A percentile compares a stretch with the other conserved stretches of the same genome.
phyloP scores from a whole-genome alignment of 2,113 vertebrate species.

The Cranoglanis bouderius region DNA sequence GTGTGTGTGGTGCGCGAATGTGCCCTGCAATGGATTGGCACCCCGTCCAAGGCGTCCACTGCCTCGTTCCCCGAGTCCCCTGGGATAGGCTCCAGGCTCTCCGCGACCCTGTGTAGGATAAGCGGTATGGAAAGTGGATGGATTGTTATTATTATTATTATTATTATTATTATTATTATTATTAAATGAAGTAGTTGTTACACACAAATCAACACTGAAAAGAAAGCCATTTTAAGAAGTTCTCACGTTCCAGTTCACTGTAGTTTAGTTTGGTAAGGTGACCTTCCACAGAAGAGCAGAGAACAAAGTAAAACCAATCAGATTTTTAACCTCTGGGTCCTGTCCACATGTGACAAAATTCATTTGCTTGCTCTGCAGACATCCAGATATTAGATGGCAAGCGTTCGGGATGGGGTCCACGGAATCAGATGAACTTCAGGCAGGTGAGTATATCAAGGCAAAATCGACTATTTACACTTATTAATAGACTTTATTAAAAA shows the following conservation, averaged over 20 bases:
- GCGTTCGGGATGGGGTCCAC: background rate
- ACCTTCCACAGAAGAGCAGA: background rate
- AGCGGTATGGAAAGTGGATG: too few relatives aligned
- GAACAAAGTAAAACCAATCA: constrained; percentile 5
- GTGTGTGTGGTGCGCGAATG: too few relatives aligned
- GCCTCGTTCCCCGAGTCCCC: too few relatives aligned
- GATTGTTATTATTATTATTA: too few relatives aligned
- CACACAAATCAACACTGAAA: background rate
- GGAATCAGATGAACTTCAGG: background rate
- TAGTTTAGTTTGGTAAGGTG: background rate
- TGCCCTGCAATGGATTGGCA: too few relatives aligned
- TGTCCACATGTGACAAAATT: constrained; percentile 11
- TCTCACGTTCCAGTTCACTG: background rate
- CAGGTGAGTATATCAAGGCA: background rate
- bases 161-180: too few relatives aligned
- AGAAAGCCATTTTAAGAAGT: background rate
- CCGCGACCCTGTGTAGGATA: too few relatives aligned
- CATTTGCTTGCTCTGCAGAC: constrained; percentile 26
- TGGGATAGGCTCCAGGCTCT: too few relatives aligned
- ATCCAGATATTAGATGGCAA: background rate
- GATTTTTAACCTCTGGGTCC: constrained; percentile 4
- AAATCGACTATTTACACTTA: constrained; percentile 2
- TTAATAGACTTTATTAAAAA: background rate
- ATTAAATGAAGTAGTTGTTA: too few relatives aligned
- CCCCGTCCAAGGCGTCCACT: too few relatives aligned